Conservation (phyloP, 2,113 vertebrate genomes). For the Centropristis striata region DNA sequence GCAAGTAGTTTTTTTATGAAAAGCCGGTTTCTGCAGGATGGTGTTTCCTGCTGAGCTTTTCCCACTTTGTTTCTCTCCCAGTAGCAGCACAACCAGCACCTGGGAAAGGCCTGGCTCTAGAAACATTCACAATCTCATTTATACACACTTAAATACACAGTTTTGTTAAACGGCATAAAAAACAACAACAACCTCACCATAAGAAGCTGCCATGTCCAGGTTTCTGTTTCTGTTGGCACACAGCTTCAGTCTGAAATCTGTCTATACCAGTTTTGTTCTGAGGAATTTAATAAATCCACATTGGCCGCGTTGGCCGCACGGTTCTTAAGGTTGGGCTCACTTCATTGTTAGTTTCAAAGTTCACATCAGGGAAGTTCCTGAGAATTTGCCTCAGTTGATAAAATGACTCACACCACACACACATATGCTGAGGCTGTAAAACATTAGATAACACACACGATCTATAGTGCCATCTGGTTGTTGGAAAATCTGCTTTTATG, state of each 20-base stretch:
- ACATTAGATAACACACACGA: background rate
- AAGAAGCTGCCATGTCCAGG: slow-evolving; percentile 6
- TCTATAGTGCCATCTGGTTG: too few species aligned
- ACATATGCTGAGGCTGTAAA: background rate
- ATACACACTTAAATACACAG: background rate
- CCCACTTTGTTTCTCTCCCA: slow-evolving; percentile 60
- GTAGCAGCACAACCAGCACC: slow-evolving; percentile 37
- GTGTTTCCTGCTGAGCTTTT: slow-evolving; percentile 65
- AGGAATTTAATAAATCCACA: too few species aligned
- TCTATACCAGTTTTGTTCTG: background rate
- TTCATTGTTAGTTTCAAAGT: slow-evolving; percentile 26
- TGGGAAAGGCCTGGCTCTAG: background rate
- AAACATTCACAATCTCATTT: background rate
- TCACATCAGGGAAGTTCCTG: slow-evolving; percentile 14
- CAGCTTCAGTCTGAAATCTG: background rate
- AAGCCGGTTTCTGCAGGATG: slow-evolving; percentile 48
- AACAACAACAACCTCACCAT: slow-evolving; percentile 34
- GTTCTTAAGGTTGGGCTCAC: too few species aligned
- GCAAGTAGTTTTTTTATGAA: slow-evolving; percentile 15
- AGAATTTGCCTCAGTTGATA: slow-evolving; percentile 14
- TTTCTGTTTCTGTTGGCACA: background rate
- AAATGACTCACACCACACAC: background rate
- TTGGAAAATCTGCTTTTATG: too few species aligned
- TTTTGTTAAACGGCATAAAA: too few species aligned
- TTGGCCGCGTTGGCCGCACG: background rate